Evolutionary conservation across 37 sponge, comb jelly and placozoan species (phyloP).

Genomic region (Aplysina aerophoba): DNA sequence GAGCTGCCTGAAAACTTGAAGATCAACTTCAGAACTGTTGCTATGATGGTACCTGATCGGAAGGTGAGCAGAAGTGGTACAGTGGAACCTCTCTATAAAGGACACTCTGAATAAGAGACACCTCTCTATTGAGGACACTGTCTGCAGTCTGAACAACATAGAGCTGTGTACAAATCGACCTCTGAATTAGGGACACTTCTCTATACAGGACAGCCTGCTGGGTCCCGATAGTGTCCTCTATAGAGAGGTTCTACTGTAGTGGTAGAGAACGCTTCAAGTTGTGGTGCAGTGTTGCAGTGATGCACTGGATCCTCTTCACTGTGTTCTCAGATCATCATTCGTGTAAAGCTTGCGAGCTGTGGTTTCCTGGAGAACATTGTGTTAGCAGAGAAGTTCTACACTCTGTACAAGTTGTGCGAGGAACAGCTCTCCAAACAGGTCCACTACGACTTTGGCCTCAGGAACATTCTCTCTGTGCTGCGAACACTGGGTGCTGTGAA

Average conservation of each 20-base stretch:
- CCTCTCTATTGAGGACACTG: no score
- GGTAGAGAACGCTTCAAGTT: no score
- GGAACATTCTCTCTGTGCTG: constrained; percentile 98
- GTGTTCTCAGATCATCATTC: constrained; percentile 88
- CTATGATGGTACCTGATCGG: constrained; percentile 99
- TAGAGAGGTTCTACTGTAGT: no score
- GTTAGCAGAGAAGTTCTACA: constrained; percentile 96
- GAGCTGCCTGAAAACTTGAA: constrained; percentile 98
- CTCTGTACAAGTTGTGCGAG: constrained; percentile 98
- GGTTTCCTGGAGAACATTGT: constrained; percentile 95
- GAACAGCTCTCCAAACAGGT: constrained; percentile 99
- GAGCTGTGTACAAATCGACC: no score
- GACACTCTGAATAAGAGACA: no score
- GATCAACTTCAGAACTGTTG: constrained; percentile 97
- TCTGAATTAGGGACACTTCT: no score
- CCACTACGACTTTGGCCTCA: constrained; percentile 98
- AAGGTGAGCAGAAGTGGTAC: no score
- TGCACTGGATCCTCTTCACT: not conserved
- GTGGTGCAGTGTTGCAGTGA: no score
- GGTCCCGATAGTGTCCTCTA: no score
- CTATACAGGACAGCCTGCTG: no score
- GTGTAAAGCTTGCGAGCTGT: constrained; percentile 96
- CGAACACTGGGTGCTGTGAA: constrained; percentile 95
- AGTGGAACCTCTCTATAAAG: no score
- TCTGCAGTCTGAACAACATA: no score